A percentile compares a stretch with the other conserved stretches of the same genome.
Evolutionary conservation across 2,888 invertebrate genomes (phyloP).

Genomic region (Drosophila leonis): DNA sequence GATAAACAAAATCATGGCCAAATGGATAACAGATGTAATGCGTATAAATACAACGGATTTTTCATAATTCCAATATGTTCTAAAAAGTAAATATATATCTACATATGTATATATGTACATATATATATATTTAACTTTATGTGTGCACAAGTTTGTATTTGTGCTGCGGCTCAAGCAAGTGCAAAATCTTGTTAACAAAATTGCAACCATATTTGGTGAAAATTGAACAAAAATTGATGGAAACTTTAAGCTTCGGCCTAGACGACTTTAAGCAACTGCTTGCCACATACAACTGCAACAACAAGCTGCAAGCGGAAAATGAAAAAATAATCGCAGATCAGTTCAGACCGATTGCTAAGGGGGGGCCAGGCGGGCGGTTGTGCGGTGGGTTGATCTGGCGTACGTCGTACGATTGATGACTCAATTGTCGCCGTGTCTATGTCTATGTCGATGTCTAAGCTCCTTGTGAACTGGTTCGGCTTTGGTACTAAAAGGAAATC

Average conservation of each 20-base stretch:
- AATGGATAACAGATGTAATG: conserved; percentile 42
- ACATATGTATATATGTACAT: too few relatives aligned
- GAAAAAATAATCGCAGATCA: conserved; percentile 41
- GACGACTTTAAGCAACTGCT: conserved; percentile 19
- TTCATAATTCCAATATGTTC: conserved; percentile 70
- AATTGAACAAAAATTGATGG: conserved; percentile 62
- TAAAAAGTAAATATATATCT: conserved; percentile 17
- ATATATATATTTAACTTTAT: neutral
- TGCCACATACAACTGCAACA: conserved; percentile 13
- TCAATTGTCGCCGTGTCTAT: conserved; percentile 60
- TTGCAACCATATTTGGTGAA: conserved; percentile 81
- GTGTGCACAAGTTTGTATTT: conserved; percentile 20
- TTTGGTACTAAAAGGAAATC: conserved; percentile 73
- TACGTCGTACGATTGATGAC: conserved; percentile 62
- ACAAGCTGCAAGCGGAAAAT: conserved; percentile 14
- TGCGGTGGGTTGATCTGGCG: conserved; percentile 1
- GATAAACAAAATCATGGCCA: conserved; percentile 66
- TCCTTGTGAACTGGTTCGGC: conserved; percentile 71
- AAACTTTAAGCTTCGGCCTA: conserved; percentile 36
- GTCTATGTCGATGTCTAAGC: conserved; percentile 19
- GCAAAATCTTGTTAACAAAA: conserved; percentile 79
- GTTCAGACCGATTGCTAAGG: neutral
- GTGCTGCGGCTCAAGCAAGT: conserved; percentile 46
- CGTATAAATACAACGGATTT: conserved; percentile 52
- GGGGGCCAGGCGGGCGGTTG: neutral